Evolutionary conservation across 2,888 invertebrate species (phyloP).

Genomic region (Melieria picta): DNA sequence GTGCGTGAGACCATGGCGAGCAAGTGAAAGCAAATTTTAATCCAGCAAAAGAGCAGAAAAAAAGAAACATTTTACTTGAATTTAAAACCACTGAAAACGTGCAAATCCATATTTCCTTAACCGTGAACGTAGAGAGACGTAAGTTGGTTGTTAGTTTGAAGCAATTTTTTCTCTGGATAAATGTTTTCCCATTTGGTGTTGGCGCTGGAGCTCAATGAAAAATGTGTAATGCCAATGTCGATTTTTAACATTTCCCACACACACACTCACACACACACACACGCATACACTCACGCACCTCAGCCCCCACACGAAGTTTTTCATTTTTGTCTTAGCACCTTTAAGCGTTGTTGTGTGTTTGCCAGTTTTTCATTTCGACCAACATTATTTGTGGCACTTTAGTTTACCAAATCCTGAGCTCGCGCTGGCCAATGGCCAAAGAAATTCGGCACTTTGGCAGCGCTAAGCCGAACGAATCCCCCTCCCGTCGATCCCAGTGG

Average conservation of each 20-base stretch:
- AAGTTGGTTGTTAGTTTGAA: slow-evolving; percentile 51
- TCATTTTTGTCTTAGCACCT: background rate
- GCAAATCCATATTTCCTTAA: slow-evolving; percentile 33
- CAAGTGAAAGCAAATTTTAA: too few relatives aligned
- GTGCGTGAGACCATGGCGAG: background rate
- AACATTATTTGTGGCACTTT: too few relatives aligned
- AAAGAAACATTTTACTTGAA: slow-evolving; percentile 21
- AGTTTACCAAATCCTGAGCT: too few relatives aligned
- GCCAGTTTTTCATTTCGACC: too few relatives aligned
- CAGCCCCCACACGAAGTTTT: background rate
- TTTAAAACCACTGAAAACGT: slow-evolving; percentile 10
- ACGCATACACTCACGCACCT: too few relatives aligned
- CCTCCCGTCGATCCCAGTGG: background rate
- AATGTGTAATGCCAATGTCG: background rate
- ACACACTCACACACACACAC: too few relatives aligned
- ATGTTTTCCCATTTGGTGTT: too few relatives aligned
- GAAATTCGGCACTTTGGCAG: too few relatives aligned
- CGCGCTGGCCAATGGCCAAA: too few relatives aligned
- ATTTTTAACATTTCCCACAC: slow-evolving; percentile 14
- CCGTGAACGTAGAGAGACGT: slow-evolving; percentile 61
- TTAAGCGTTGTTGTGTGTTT: too few relatives aligned
- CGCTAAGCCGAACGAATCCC: slow-evolving; percentile 13
- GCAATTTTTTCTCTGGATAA: too few relatives aligned
- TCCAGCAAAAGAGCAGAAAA: slow-evolving; percentile 24
- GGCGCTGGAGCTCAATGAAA: too few relatives aligned